phyloP scores from a whole-genome alignment of 2,888 invertebrate genomes.

The Pristionchus entomophagus region DNA sequence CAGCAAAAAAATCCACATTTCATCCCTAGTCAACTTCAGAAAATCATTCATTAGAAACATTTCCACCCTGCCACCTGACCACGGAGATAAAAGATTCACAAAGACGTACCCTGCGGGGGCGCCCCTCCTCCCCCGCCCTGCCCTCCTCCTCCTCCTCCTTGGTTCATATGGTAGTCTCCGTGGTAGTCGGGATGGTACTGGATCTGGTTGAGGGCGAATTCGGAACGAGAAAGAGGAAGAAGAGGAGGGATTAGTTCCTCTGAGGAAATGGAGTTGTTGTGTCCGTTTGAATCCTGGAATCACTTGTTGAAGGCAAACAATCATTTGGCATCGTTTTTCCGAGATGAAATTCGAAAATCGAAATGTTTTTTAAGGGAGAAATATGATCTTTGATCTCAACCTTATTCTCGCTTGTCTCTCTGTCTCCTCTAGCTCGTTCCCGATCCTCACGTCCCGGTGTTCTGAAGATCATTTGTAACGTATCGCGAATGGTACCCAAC shows the following conservation, averaged over 20 bases:
- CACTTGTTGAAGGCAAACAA: no score
- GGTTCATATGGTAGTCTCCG: background rate
- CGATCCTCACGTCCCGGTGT: conserved; percentile 37
- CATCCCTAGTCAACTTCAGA: no score
- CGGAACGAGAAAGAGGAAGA: conserved; percentile 22
- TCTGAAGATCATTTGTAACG: background rate
- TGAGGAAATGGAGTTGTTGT: background rate
- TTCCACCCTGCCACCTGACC: no score
- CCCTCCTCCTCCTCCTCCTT: conserved; percentile 2
- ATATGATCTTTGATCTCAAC: background rate
- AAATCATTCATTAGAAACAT: no score
- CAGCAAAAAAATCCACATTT: background rate
- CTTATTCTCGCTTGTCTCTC: background rate
- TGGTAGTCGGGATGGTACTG: background rate
- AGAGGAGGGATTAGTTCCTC: conserved; percentile 19
- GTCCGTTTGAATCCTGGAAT: conserved; percentile 36
- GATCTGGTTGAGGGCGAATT: conserved; percentile 14
- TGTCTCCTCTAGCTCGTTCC: background rate
- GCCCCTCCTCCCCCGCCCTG: background rate
- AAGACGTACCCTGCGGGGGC: background rate
- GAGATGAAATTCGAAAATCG: background rate
- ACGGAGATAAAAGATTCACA: background rate
- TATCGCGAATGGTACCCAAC: no score
- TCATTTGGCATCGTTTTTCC: background rate
- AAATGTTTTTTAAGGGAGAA: background rate